Conservation (phyloP, 2,797 vertebrate genomes). For the Lepilemur ruficaudatus region DNA sequence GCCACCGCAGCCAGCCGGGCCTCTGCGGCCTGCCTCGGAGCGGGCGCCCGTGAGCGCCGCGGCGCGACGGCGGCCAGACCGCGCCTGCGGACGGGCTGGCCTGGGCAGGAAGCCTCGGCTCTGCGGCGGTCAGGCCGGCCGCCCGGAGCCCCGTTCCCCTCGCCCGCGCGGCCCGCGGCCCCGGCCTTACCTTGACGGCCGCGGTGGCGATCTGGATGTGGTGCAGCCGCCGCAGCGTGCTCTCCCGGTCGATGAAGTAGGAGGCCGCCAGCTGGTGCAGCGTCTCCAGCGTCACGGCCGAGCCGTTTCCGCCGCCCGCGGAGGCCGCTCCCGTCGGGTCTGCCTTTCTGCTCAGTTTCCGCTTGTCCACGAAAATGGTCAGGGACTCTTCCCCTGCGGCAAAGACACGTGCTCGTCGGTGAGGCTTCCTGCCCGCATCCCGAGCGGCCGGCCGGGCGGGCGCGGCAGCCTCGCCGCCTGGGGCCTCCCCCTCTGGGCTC, state of each 20-base stretch:
- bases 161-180: neutral
- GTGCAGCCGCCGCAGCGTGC: constrained; percentile 95
- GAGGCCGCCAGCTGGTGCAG: constrained; percentile 98
- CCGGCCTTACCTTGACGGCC: constrained; percentile 86
- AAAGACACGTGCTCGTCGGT: neutral
- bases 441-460: too few relatives aligned
- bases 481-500: too few relatives aligned
- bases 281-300: constrained; percentile 94
- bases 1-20: neutral
- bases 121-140: too few relatives aligned
- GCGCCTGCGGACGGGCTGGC: too few relatives aligned
- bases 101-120: too few relatives aligned
- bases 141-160: neutral
- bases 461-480: too few relatives aligned
- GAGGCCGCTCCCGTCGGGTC: constrained; percentile 79
- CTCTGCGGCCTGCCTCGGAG: neutral
- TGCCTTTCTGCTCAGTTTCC: constrained; percentile 93
- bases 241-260: constrained; percentile 98
- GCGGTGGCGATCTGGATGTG: constrained; percentile 91
- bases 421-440: neutral
- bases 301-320: constrained; percentile 89
- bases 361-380: constrained; percentile 99
- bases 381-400: constrained; percentile 95
- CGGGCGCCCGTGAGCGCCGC: too few relatives aligned
- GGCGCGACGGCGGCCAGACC: too few relatives aligned